A percentile compares a stretch with the other conserved stretches of the same genome.
Evolutionary conservation across 2,797 vertebrate species (phyloP).

Genomic region (Craterocephalus amniculus): DNA sequence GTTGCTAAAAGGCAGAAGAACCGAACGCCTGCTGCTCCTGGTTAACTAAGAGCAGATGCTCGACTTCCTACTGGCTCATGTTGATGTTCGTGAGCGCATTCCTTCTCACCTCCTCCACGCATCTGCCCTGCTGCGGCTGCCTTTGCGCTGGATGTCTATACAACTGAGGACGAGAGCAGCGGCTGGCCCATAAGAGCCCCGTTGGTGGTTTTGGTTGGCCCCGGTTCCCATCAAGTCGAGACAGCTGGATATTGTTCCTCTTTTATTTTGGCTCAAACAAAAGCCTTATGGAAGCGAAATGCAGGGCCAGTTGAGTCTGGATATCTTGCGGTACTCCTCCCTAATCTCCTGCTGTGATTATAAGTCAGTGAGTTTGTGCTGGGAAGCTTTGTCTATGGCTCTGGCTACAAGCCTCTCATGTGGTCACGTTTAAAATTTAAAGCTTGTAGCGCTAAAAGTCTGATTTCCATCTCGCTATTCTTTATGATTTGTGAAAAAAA

Average conservation of each 20-base stretch:
- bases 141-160: constrained; percentile 49
- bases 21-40: constrained; percentile 35
- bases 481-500: constrained; percentile 19
- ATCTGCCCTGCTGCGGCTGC: constrained; percentile 66
- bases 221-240: constrained; percentile 28
- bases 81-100: constrained; percentile 77
- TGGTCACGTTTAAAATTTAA: constrained; percentile 42
- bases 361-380: constrained; percentile 54
- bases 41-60: constrained; percentile 75
- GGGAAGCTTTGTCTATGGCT: constrained; percentile 51
- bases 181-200: constrained; percentile 20
- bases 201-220: constrained; percentile 47
- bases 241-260: constrained; percentile 64
- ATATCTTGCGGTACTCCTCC: constrained; percentile 55
- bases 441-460: constrained; percentile 26
- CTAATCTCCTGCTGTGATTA: constrained; percentile 52
- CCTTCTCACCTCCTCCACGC: constrained; percentile 70
- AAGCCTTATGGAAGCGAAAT: constrained; percentile 38
- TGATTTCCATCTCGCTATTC: constrained; percentile 11
- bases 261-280: constrained; percentile 59
- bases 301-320: constrained; percentile 40
- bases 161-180: constrained; percentile 58
- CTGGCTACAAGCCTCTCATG: constrained; percentile 45
- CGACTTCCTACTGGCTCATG: constrained; percentile 67
- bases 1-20: constrained; percentile 16